Base-by-base conservation (phyloP, 2,113 vertebrate species). In the Hypanus sabinus region DNA sequence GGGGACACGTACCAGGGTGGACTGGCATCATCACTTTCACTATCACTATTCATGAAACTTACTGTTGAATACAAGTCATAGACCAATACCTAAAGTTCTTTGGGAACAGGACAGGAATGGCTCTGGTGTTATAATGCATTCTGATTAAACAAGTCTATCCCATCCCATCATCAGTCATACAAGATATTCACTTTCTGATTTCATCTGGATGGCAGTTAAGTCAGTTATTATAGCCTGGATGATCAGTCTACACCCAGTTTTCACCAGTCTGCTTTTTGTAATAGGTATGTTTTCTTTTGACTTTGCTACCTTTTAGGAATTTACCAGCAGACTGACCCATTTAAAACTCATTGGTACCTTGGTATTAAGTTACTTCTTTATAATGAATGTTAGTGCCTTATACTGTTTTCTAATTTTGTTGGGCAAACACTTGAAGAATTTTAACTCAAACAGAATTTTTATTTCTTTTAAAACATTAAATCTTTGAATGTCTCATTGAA, bases 381-480 rank as follows among this genome's bases (percentile, higher is more conserved):
- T 33, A 68, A 90, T 90, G 85, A 65, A 65, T 65, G 85, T 65
- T 62, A 65, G 22, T 90, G 30, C 30, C n/a, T 65, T 30, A 90
- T 33, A 65, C 5, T 68, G 60, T 90, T 62, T 16, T 65, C 65
- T 90, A 65, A 65, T 90, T 33, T 33, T 90, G 30, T 90, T 60
- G 60, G 60, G 85, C 62, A 90, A 65, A 90, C 62, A 30, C 62
- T 65, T 20, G 57, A 65, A 12, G 60, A 90, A 16, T 33, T 90
- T 33, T 36, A 90, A 68, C 60, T 14, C 38, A 65, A 18, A 33
- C 62, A 33, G 6, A 18, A 18, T 65, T n/a, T 90, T 90, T 60
- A 9, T 90, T 90, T 90, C 14, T n/a, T 65, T 90, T 65, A 60
- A 90, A 90, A 62, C 3, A 27, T 90, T 90, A 90, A 88, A 65